Evolutionary conservation across 2,113 vertebrate species (phyloP).

Genomic region (Ammospiza nelsoni): DNA sequence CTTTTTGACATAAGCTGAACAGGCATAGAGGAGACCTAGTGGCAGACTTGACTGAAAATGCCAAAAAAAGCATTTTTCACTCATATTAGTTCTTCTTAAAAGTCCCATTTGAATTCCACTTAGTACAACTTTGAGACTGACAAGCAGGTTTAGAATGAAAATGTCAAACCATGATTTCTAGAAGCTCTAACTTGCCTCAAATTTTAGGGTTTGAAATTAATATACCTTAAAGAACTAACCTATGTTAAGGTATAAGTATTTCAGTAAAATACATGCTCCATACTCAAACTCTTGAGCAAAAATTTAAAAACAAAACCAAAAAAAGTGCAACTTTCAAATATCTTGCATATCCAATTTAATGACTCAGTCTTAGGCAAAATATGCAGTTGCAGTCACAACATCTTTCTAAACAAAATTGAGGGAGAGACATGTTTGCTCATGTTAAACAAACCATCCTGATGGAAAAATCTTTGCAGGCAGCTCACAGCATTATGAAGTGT

Average conservation of each 20-base stretch:
- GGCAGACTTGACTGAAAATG: not conserved
- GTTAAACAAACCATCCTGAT: not conserved
- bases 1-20: not conserved
- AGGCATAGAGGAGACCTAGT: not conserved
- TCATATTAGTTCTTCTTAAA: not conserved
- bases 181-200: not conserved
- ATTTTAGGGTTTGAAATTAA: not conserved
- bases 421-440: not conserved
- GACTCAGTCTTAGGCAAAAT: not conserved
- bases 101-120: not conserved
- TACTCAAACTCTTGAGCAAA: not conserved
- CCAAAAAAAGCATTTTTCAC: not conserved
- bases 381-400: not conserved
- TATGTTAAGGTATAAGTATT: not conserved
- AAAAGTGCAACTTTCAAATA: not conserved
- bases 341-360: not conserved
- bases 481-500: not conserved
- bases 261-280: not conserved
- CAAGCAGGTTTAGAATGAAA: not conserved
- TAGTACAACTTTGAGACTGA: not conserved
- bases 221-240: not conserved
- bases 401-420: not conserved
- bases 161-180: not conserved
- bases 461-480: not conserved
- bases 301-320: not conserved